Percentiles rank a stretch among this genome's conserved stretches.
Conservation (phyloP, 2,888 invertebrate species). For the Dendrolimus pini region DNA sequence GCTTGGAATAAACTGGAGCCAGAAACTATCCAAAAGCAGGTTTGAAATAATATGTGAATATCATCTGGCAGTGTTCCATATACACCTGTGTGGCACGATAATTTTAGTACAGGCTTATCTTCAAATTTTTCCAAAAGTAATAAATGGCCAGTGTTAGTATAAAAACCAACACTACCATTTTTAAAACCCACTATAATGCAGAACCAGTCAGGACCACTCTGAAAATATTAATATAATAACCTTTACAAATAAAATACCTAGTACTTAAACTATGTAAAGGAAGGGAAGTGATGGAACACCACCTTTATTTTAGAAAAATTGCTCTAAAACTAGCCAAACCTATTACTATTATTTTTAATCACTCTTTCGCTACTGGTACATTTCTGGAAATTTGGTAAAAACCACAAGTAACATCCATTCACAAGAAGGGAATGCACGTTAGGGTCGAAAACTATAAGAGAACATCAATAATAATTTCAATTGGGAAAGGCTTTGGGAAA, state of each 20-base stretch:
- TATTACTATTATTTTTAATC: no score
- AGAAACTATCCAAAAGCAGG: conserved; percentile 83
- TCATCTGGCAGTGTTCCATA: conserved; percentile 79
- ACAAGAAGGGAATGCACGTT: no score
- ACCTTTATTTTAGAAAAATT: no score
- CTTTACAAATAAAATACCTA: neutral
- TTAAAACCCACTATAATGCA: conserved; percentile 91
- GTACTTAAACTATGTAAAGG: neutral
- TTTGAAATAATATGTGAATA: conserved; percentile 84
- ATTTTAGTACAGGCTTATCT: conserved; percentile 84
- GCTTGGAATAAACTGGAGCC: conserved; percentile 88
- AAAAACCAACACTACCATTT: conserved; percentile 90
- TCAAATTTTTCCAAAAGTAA: conserved; percentile 91
- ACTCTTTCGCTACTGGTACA: no score
- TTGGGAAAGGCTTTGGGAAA: no score
- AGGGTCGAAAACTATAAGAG: no score
- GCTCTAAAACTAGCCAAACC: no score
- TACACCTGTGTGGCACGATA: conserved; percentile 84
- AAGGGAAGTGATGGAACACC: neutral
- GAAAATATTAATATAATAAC: conserved; percentile 17
- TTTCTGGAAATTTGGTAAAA: no score
- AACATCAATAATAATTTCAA: no score
- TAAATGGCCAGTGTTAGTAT: conserved; percentile 90
- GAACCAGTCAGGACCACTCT: conserved; percentile 93
- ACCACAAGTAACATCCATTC: no score